Base-by-base conservation (phyloP, 2,888 invertebrate species). In the Trissolcus brochymenae region DNA sequence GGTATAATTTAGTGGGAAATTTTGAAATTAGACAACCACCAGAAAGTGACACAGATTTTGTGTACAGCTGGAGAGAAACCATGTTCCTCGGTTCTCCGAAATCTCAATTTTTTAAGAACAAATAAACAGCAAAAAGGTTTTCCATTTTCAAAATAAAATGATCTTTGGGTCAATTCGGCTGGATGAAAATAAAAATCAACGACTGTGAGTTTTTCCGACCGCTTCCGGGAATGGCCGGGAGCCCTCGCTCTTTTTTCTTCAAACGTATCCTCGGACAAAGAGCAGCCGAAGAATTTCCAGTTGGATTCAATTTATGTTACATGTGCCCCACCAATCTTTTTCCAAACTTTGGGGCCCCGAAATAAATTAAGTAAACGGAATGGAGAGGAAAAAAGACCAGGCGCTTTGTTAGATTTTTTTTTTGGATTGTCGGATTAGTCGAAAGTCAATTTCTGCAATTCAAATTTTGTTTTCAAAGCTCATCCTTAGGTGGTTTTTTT, bases 201-300 rank as follows among this genome's bases (percentile, higher is more conserved):
- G 9, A 21, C n/a, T 13, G 6, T n/a, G 21, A 56, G 41, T 46
- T 71, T 71, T 64, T 21, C 71, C 62, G 43, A 11, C 14, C 51
- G 55, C 53, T 71, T 71, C 71, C 64, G 51, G 64, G 64, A 72
- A 72, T 25, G 3, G 9, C 16, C 14, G 4, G 4, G 11, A 51
- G 29, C 64, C 64, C 53, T 59, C 53, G 57, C 21, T 71, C 55
- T 71, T 62, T 55, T 35, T 35, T 11, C 29, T 14, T 54, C 41
- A 40, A 72, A 35, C 19, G 1, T 21, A n/a, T n/a, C 41, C 14
- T 59, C 53, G 57, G 6, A 57, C 60, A 60, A 65, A 72, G 59
- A 60, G 56, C 59, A 49, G 59, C 70, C 65, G 65, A 65, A 56
- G 41, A 51, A 50, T 60, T 60, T 72, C 50, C 41, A 60, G 60